Evolutionary conservation across 2,797 vertebrate species (phyloP), one percentile per base, ranked within the genome.

Genomic region (Myotis myotis): DNA sequence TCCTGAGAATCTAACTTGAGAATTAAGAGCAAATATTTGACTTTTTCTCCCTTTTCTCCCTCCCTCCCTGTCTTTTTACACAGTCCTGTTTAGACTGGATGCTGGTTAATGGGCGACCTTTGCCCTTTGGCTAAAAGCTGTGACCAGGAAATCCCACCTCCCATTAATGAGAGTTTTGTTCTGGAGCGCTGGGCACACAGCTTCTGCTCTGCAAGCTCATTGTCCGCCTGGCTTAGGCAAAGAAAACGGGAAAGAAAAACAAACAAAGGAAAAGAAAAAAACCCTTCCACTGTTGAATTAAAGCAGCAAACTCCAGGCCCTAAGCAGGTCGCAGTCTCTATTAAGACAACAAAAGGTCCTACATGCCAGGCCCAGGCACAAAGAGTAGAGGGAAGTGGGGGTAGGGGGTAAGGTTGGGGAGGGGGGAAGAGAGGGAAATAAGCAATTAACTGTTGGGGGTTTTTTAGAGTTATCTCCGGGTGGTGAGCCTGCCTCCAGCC

Each of bases 11-110:
- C 97, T 94, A 97, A 97, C 96, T 97, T 87, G 89, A 97, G 97
- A 98, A 98, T 96, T 96, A 95, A 95, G 95, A 98, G 94, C 98
- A 98, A 98, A 98, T 98, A 98, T 98, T 98, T 98, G 98, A 97
- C 95, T 97, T 96, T 94, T 70, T 8, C 36, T 70, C 88, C 38
- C 25, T 62, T 72, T 44, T 49, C 90, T 83, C 80, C 55, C 93
- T 94, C 81, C 72, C 51, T 55, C 91, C 30, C 74, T 12, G 97
- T 96, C 97, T 96, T 98, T 98, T 98, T 98, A 97, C 74, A 1
- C 91, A 97, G 96, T 74, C 91, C 96, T 98, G 98, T 98, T 98
- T 98, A 98, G 98, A 97, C 97, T 97, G 96, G 96, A 96, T 51
- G 91, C 95, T 97, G 97, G 97, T 98, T 98, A 98, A 98, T 98